These are phyloP conservation scores for Hylaea fasciaria DNA, from an alignment of 2,888 invertebrate genomes.

Conservation along the genomic window DNA sequence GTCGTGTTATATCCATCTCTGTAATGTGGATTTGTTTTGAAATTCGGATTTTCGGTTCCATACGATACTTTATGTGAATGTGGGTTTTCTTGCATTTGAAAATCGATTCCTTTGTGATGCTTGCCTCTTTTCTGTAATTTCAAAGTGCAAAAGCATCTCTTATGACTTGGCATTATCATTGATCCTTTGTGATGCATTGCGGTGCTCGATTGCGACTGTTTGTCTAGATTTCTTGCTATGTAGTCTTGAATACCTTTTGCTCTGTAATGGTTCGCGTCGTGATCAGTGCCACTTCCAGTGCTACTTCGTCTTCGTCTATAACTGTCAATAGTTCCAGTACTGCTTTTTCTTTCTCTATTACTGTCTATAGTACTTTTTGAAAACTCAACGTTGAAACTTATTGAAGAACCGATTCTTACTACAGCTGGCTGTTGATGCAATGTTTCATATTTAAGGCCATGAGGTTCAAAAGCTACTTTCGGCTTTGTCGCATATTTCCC, in stretches of 20 bases:
- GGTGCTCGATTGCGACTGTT: slow-evolving; percentile 7
- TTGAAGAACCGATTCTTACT: slow-evolving; percentile 47
- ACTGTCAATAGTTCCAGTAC: neutral
- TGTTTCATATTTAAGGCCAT: slow-evolving; percentile 17
- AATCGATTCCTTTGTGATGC: neutral
- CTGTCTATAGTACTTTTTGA: slow-evolving; percentile 36
- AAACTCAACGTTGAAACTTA: slow-evolving; percentile 53
- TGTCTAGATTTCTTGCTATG: slow-evolving; percentile 1
- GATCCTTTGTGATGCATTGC: slow-evolving; percentile 14
- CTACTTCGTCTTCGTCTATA: neutral
- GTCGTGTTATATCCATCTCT: slow-evolving; percentile 2
- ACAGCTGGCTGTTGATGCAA: slow-evolving; percentile 28
- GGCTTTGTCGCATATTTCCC: slow-evolving; percentile 14
- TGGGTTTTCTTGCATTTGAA: slow-evolving; percentile 3
- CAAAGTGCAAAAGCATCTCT: slow-evolving; percentile 53
- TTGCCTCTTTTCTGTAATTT: slow-evolving; percentile 38
- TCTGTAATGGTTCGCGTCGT: slow-evolving; percentile 3
- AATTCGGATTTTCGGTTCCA: neutral
- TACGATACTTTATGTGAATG: slow-evolving; percentile 12
- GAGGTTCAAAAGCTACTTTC: slow-evolving; percentile 2
- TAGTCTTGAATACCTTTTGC: slow-evolving; percentile 16
- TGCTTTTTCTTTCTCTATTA: slow-evolving; percentile 2
- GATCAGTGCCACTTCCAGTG: slow-evolving; percentile 4
- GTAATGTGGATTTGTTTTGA: neutral
- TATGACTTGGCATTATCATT: slow-evolving; percentile 5